phyloP scores from a whole-genome alignment of 2,888 invertebrate genomes.

The Dynastes maya region DNA sequence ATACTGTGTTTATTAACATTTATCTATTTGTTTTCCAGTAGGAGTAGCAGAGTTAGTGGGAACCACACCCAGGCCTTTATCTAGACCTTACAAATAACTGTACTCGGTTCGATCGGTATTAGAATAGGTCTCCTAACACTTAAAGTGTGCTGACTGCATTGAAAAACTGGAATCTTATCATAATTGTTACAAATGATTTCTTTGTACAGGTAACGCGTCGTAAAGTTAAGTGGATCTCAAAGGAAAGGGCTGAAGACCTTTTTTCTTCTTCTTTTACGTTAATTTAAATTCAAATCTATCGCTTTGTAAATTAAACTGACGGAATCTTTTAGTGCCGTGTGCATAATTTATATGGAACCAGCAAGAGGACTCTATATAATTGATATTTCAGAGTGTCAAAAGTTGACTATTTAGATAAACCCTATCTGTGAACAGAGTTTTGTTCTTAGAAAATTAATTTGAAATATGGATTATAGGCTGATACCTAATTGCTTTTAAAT shows the following conservation, averaged over 20 bases:
- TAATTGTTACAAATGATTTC: constrained; percentile 49
- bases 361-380: constrained; percentile 21
- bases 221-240: constrained; percentile 43
- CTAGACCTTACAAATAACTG: constrained; percentile 43
- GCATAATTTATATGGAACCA: constrained; percentile 30
- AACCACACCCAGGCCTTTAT: constrained; percentile 44
- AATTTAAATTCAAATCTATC: constrained; percentile 46
- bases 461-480: constrained; percentile 31
- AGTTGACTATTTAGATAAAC: constrained; percentile 38
- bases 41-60: constrained; percentile 45
- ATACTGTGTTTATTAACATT: constrained; percentile 50
- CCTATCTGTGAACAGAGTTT: constrained; percentile 37
- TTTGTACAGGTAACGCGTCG: constrained; percentile 45
- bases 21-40: constrained; percentile 48
- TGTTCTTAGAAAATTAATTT: constrained; percentile 46
- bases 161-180: constrained; percentile 45
- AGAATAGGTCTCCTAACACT: constrained; percentile 44
- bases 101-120: constrained; percentile 45
- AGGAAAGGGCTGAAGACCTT: background rate
- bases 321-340: constrained; percentile 40
- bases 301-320: constrained; percentile 45
- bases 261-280: constrained; percentile 29
- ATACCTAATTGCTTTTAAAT: constrained; percentile 32
- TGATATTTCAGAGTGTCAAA: constrained; percentile 46
- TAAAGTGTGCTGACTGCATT: constrained; percentile 47